Evolutionary conservation across 2,888 invertebrate genomes (phyloP).

Genomic region (Acheta domesticus): DNA sequence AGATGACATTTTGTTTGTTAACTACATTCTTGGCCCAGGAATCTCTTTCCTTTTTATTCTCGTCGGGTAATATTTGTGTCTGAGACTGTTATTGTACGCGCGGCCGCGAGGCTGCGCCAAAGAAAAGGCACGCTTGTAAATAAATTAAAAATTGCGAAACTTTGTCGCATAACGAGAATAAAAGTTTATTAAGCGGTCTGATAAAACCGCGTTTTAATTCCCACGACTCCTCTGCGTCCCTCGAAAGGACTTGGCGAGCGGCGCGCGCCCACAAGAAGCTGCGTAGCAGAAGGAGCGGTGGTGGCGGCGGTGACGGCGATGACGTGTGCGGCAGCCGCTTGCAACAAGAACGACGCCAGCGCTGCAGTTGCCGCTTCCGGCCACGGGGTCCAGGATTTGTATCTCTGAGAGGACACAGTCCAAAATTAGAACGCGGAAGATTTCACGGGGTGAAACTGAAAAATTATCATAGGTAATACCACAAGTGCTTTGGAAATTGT

Average conservation of each 20-base stretch:
- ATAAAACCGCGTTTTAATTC: background rate
- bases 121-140: background rate
- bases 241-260: background rate
- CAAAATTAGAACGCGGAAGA: too few relatives aligned
- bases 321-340: too few relatives aligned
- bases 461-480: too few relatives aligned
- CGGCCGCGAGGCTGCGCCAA: background rate
- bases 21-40: background rate
- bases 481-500: too few relatives aligned
- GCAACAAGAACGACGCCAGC: too few relatives aligned
- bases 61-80: background rate
- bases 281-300: too few relatives aligned
- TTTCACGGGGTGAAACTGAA: too few relatives aligned
- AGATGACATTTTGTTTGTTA: background rate
- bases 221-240: background rate
- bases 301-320: too few relatives aligned
- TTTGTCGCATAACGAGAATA: constrained; percentile 1
- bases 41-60: constrained; percentile 1
- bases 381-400: too few relatives aligned
- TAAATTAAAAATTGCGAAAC: background rate
- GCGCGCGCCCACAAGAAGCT: too few relatives aligned
- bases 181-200: background rate
- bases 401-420: too few relatives aligned
- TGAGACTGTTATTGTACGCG: background rate
- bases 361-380: too few relatives aligned